Conservation (phyloP, 1,140 invertebrate genomes). For the Helicoverpa zea region DNA sequence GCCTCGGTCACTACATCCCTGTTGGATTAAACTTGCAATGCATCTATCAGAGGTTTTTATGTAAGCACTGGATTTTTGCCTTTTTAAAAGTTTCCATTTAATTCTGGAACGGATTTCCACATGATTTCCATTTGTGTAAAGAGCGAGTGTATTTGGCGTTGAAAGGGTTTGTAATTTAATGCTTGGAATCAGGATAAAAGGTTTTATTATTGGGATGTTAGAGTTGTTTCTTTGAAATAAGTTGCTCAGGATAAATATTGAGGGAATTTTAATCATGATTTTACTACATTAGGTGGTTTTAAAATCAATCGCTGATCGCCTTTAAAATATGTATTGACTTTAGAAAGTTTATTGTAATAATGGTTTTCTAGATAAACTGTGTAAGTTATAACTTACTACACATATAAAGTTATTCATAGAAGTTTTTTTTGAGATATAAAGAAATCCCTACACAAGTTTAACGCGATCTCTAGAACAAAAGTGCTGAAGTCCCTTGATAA, state of each 20-base stretch:
- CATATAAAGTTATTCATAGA: not conserved
- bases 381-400: too few species aligned
- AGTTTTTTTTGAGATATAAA: slow-evolving; percentile 5
- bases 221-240: not conserved
- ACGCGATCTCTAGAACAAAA: not conserved
- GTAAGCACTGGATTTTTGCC: slow-evolving; percentile 11
- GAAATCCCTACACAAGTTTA: slow-evolving; percentile 3
- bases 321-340: too few species aligned
- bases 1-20: slow-evolving; percentile 10
- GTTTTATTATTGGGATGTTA: not conserved
- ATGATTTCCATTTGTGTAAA: slow-evolving; percentile 1
- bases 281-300: too few species aligned
- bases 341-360: too few species aligned
- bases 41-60: slow-evolving; percentile 26
- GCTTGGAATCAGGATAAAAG: not conserved
- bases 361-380: too few species aligned
- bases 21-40: slow-evolving; percentile 25
- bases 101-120: not conserved
- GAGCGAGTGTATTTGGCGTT: not conserved
- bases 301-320: too few species aligned
- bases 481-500: slow-evolving; percentile 23
- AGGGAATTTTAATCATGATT: too few species aligned
- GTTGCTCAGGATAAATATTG: not conserved
- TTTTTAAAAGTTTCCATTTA: slow-evolving; percentile 7
- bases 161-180: not conserved